These are phyloP conservation scores for Mesorhabditis spiculigera DNA, from an alignment of 2,888 invertebrate genomes.

Conservation along the genomic window DNA sequence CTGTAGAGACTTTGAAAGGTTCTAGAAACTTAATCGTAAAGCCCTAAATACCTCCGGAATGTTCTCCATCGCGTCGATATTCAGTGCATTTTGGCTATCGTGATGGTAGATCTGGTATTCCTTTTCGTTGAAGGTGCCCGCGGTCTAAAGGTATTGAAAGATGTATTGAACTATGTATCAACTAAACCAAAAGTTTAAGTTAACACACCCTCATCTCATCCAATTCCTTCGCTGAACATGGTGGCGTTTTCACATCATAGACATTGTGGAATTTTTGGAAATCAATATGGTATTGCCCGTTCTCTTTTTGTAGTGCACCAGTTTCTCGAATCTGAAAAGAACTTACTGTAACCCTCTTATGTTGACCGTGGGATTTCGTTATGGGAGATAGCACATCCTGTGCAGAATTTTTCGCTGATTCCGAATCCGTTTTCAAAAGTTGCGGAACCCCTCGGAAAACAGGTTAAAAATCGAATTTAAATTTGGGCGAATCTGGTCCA, in stretches of 20 bases:
- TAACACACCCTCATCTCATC: slow-evolving; percentile 62
- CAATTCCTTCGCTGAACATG: slow-evolving; percentile 81
- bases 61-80: slow-evolving; percentile 10
- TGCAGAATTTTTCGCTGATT: too few relatives aligned
- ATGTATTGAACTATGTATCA: background rate
- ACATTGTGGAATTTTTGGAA: slow-evolving; percentile 89
- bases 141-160: slow-evolving; percentile 22
- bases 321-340: slow-evolving; percentile 50
- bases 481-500: too few relatives aligned
- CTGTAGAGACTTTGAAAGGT: too few relatives aligned
- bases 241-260: slow-evolving; percentile 83
- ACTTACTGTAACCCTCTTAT: slow-evolving; percentile 25
- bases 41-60: slow-evolving; percentile 3
- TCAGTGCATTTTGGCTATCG: slow-evolving; percentile 8
- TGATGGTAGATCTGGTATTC: slow-evolving; percentile 40
- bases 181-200: background rate
- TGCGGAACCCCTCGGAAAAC: too few relatives aligned
- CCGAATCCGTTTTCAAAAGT: too few relatives aligned
- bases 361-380: slow-evolving; percentile 58
- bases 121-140: slow-evolving; percentile 39
- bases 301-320: slow-evolving; percentile 73
- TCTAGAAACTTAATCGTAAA: too few relatives aligned
- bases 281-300: slow-evolving; percentile 68
- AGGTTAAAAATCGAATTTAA: too few relatives aligned
- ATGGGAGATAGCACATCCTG: slow-evolving; percentile 63